Base-by-base conservation (phyloP, 2,113 vertebrate species). In the Ceyx cyanopectus region DNA sequence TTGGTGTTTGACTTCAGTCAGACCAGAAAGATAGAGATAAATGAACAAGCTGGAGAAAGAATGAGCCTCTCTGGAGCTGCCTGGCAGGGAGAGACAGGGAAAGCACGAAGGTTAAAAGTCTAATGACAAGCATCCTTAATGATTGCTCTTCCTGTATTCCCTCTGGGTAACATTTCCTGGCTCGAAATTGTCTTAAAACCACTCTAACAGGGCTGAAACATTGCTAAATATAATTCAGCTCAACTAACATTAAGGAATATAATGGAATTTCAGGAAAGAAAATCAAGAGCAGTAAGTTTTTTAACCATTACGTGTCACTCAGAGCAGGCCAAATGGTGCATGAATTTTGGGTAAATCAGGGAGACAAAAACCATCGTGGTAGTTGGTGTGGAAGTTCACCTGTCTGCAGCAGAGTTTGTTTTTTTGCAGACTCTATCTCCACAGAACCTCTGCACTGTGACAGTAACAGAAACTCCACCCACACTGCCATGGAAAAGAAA, bases 161-260 rank as follows among this genome's bases (percentile, higher is more conserved):
- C 87, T 94, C 90, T 70, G 85, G 90, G 90, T 95, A 90, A 93
- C 26, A 83, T 96, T 96, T 96, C 80, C 85, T 94, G 90, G 63
- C 66, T 81, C 82, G 86, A 92, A 95, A 96, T 92, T 95, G 82
- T 96, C 93, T 96, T 94, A 90, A 93, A 95, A 94, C 82, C 90
- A 90, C 92, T 94, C 85, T 93, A 77, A 96, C 70, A 48, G 1
- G 7, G 68, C 82, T 93, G 85, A 93, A 94, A 85, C 90, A 83
- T 92, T 92, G 94, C 73, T 81, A 88, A 91, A 91, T 95, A 85
- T 89, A 94, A 91, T 95, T 87, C 85, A 62, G 41, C 79, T 89
- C 90, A 46, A 26, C 63, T 89, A 69, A 50, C 2, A 3, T 70
- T 66, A 48, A 80, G 73, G 87, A 87, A 73, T 60, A 82, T 91